Conservation (phyloP, 2,113 vertebrate genomes). For the Eubucco bourcierii region DNA sequence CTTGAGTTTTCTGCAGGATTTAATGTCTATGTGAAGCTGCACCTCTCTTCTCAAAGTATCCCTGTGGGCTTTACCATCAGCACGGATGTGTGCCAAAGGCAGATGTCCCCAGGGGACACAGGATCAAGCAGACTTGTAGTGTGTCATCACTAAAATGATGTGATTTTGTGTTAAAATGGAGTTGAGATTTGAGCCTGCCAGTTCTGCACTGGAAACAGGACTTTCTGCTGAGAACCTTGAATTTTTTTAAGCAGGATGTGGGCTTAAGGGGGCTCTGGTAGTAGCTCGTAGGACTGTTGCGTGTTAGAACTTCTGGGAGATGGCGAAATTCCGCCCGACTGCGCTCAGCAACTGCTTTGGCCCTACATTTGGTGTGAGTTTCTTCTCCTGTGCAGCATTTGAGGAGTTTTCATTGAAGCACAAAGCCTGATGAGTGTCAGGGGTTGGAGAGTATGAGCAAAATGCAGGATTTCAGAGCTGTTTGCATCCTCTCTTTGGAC, state of each 20-base stretch:
- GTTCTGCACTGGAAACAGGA: background rate
- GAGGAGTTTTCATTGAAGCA: accelerated
- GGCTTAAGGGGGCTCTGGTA: background rate
- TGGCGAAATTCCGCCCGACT: accelerated
- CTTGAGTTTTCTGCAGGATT: background rate
- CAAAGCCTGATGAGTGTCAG: background rate
- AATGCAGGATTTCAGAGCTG: accelerated
- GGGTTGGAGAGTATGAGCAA: background rate
- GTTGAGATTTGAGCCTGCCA: background rate
- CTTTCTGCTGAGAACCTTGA: background rate
- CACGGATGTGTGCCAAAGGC: accelerated
- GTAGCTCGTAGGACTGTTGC: background rate
- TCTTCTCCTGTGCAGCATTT: background rate
- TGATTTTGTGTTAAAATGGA: background rate
- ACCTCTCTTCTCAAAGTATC: background rate
- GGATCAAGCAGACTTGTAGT: background rate
- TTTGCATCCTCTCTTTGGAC: background rate
- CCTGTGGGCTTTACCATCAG: background rate
- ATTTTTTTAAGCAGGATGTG: background rate
- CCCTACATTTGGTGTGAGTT: background rate
- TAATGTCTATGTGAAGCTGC: accelerated
- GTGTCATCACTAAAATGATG: accelerated
- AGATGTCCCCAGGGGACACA: background rate
- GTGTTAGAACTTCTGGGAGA: background rate
- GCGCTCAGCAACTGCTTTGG: background rate